A percentile compares a stretch with the other conserved stretches of the same genome.
phyloP scores from a whole-genome alignment of 1,140 invertebrate genomes.

The Caerostris darwini region DNA sequence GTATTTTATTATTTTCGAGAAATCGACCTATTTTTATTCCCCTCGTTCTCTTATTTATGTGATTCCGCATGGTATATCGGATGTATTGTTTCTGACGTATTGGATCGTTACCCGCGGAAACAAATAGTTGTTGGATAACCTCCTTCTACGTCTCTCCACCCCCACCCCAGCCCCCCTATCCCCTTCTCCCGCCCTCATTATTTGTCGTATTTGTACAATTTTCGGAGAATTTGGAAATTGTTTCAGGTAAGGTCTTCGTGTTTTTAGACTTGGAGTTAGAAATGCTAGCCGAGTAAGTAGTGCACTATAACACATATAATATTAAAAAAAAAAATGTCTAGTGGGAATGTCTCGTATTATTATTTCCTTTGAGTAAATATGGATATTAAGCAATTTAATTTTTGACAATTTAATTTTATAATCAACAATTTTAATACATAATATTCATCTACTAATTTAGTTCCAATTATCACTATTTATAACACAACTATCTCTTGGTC shows the following conservation, averaged over 20 bases:
- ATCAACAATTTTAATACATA: no score
- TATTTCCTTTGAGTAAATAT: no score
- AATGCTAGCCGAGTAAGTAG: no score
- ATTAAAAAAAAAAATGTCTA: no score
- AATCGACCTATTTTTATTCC: slow-evolving; percentile 67
- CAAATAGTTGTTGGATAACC: slow-evolving; percentile 71
- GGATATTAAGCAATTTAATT: no score
- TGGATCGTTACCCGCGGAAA: slow-evolving; percentile 72
- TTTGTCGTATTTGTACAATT: slow-evolving; percentile 11
- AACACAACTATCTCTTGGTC: no score
- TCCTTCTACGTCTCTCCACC: neutral
- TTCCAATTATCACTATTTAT: no score
- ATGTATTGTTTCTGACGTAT: slow-evolving; percentile 76
- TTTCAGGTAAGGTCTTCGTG: neutral
- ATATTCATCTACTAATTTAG: no score
- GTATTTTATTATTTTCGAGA: slow-evolving; percentile 76
- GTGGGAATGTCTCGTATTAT: no score
- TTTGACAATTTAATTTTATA: no score
- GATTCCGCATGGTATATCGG: slow-evolving; percentile 63
- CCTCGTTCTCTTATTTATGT: slow-evolving; percentile 62
- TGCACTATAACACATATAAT: no score
- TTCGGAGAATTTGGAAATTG: neutral
- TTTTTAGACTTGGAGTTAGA: neutral
- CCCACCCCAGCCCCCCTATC: neutral
- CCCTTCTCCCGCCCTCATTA: neutral